A percentile compares a stretch with the other conserved stretches of the same genome.
Conservation (phyloP, 2,797 vertebrate species). For the Fringilla coelebs region DNA sequence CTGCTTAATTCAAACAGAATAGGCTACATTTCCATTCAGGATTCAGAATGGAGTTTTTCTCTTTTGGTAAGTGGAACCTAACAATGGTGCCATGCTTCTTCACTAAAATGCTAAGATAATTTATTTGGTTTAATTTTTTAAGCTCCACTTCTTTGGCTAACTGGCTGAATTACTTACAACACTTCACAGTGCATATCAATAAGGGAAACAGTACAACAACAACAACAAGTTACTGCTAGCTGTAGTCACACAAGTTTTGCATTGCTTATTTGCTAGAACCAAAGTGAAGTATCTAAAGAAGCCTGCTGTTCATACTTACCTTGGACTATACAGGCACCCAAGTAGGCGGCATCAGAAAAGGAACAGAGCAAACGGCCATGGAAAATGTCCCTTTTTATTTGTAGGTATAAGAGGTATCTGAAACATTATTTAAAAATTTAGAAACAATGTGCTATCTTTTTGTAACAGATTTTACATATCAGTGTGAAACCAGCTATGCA, state of each 20-base stretch:
- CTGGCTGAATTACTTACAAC: neutral
- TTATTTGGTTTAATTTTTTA: neutral
- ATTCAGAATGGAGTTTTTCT: neutral
- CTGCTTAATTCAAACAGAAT: neutral
- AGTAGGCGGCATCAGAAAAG: constrained; percentile 91
- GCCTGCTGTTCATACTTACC: constrained; percentile 74
- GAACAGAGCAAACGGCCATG: constrained; percentile 95
- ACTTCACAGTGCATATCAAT: neutral
- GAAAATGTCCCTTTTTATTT: constrained; percentile 96
- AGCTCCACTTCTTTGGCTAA: neutral
- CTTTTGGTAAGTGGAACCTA: neutral
- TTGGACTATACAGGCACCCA: constrained; percentile 94
- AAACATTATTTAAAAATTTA: constrained; percentile 9
- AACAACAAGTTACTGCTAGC: neutral
- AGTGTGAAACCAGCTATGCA: neutral
- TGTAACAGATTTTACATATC: neutral
- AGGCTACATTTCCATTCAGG: neutral
- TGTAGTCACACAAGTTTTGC: neutral
- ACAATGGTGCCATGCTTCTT: neutral
- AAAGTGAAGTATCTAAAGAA: neutral
- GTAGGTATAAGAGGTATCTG: constrained; percentile 95
- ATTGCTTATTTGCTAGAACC: neutral
- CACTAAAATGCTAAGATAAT: neutral
- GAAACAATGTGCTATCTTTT: neutral
- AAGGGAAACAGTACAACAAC: neutral